phyloP scores from a whole-genome alignment of 2,888 invertebrate species.

The Plagiodera versicolora region DNA sequence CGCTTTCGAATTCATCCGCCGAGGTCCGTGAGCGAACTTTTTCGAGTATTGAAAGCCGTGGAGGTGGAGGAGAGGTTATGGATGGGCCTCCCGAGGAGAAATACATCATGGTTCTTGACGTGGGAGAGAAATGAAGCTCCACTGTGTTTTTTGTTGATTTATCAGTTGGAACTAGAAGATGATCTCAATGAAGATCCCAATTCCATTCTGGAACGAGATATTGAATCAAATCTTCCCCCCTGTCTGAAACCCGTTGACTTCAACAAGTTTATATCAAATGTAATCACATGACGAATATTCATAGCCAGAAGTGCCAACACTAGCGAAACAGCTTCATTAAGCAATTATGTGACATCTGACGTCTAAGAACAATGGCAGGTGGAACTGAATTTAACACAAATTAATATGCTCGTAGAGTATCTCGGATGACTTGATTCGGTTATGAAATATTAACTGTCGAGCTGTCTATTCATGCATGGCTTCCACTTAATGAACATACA shows the following conservation, averaged over 20 bases:
- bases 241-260: not conserved
- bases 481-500: not conserved
- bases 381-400: slow-evolving; percentile 40
- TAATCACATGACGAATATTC: slow-evolving; percentile 52
- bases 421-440: slow-evolving; percentile 49
- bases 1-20: slow-evolving; percentile 51
- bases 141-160: not conserved
- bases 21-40: slow-evolving; percentile 36
- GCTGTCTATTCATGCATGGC: slow-evolving; percentile 29
- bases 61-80: slow-evolving; percentile 40
- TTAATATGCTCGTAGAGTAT: slow-evolving; percentile 46
- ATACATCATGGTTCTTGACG: slow-evolving; percentile 38
- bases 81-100: slow-evolving; percentile 36
- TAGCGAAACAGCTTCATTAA: slow-evolving; percentile 48
- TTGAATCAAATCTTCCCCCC: not conserved
- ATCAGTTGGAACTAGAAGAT: not conserved
- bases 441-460: slow-evolving; percentile 52
- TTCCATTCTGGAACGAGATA: too few species aligned
- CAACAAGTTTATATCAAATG: slow-evolving; percentile 28
- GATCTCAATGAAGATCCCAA: too few species aligned
- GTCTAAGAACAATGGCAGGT: slow-evolving; percentile 52
- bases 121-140: not conserved
- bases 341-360: slow-evolving; percentile 51
- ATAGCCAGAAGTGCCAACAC: slow-evolving; percentile 43
- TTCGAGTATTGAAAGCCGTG: slow-evolving; percentile 37